A percentile compares a stretch with the other conserved stretches of the same genome.
These are phyloP conservation scores for Pantherophis alleghaniensis DNA, from an alignment of 2,797 vertebrate species.

Conservation along the genomic window DNA sequence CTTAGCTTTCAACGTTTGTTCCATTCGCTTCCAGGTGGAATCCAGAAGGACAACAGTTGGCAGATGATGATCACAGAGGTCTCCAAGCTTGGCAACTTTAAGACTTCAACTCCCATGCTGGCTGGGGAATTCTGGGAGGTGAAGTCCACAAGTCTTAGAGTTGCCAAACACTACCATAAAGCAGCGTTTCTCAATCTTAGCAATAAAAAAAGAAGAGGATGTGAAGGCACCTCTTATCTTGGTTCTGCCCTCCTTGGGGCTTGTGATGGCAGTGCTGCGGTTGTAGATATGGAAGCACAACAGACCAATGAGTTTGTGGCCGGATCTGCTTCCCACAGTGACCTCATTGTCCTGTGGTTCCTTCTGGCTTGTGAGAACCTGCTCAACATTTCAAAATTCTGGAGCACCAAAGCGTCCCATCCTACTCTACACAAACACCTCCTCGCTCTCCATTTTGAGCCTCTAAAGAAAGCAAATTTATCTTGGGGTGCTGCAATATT, in stretches of 20 bases:
- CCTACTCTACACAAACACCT: slow-evolving; percentile 22
- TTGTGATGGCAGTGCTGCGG: background rate
- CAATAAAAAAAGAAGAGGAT: background rate
- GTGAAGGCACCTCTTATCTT: background rate
- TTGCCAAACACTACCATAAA: background rate
- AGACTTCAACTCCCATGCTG: background rate
- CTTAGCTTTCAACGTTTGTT: background rate
- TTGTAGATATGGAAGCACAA: background rate
- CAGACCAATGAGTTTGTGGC: background rate
- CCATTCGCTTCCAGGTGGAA: background rate
- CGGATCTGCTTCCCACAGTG: background rate
- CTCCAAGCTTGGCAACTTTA: too few species aligned
- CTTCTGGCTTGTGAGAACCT: background rate
- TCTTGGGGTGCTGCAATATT: background rate
- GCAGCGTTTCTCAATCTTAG: too few species aligned
- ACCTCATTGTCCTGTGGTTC: background rate
- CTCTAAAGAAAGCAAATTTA: background rate
- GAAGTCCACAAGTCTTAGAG: background rate
- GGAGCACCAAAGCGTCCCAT: background rate
- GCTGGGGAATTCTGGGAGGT: background rate
- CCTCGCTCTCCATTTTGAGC: slow-evolving; percentile 13
- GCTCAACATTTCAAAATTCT: background rate
- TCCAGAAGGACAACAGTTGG: background rate
- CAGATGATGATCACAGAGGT: background rate
- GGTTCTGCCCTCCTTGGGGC: background rate